These are phyloP conservation scores for Anolis sagrei DNA, from an alignment of 2,113 vertebrate genomes.

Conservation along the genomic window DNA sequence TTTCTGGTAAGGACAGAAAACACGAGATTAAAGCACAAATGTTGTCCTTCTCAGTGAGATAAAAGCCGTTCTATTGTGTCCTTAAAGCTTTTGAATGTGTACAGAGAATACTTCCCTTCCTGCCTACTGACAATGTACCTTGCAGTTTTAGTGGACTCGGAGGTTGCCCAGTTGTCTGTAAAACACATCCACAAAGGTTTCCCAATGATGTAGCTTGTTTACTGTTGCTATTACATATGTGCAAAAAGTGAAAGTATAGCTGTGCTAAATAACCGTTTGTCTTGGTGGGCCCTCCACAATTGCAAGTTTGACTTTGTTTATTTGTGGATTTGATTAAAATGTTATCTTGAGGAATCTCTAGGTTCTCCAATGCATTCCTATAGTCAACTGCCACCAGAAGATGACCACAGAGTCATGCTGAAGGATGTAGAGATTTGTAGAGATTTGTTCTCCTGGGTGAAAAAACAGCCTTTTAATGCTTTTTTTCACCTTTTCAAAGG, in stretches of 20 bases:
- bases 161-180: background rate
- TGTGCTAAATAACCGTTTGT: background rate
- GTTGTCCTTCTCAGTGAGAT: background rate
- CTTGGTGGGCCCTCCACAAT: no score
- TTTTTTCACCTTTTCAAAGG: no score
- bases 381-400: no score
- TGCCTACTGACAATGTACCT: background rate
- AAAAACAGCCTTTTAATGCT: no score
- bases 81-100: background rate
- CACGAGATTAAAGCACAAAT: background rate
- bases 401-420: no score
- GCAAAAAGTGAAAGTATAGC: background rate
- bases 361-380: no score
- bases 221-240: background rate
- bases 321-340: no score
- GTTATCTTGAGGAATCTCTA: no score
- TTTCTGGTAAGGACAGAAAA: accelerated
- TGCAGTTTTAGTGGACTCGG: background rate
- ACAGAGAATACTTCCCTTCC: background rate
- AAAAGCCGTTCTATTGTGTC: background rate
- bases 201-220: background rate
- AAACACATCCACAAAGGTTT: background rate
- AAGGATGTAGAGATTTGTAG: no score
- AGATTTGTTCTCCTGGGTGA: no score
- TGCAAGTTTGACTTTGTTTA: no score